phyloP scores from a whole-genome alignment of 2,888 invertebrate genomes.

The Gerris lacustris region DNA sequence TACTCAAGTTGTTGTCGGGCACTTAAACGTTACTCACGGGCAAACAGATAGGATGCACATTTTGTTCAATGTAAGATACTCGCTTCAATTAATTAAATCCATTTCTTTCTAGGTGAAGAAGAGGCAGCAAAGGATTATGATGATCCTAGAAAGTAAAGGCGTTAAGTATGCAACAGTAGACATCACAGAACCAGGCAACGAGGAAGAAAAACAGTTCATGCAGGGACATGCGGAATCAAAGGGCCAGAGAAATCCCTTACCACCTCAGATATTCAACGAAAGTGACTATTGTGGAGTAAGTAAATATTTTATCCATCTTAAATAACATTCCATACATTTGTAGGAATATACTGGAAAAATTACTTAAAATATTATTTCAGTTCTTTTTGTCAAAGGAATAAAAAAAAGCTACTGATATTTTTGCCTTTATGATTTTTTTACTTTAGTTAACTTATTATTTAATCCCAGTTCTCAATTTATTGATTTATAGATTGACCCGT shows the following conservation, averaged over 20 bases:
- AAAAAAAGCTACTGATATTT: no score
- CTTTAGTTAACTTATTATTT: no score
- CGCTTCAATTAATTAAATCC: no score
- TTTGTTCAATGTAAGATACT: no score
- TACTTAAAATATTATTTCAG: no score
- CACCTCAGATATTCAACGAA: constrained; percentile 90
- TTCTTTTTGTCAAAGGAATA: no score
- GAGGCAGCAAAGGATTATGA: constrained; percentile 81
- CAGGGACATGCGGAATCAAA: constrained; percentile 68
- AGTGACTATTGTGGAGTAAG: constrained; percentile 84
- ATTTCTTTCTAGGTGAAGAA: constrained; percentile 66
- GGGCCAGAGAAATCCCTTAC: constrained; percentile 66
- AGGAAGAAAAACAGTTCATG: constrained; percentile 82
- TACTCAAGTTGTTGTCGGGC: no score
- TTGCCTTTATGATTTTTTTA: no score
- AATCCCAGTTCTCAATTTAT: no score
- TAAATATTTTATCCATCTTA: constrained; percentile 24
- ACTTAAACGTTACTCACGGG: no score
- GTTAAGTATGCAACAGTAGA: constrained; percentile 84
- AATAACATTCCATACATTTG: constrained; percentile 10
- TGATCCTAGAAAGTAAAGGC: constrained; percentile 84
- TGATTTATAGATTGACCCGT: no score
- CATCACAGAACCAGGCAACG: constrained; percentile 86
- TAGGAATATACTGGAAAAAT: background rate
- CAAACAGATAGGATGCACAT: no score